Evolutionary conservation across 2,113 vertebrate species (phyloP), one percentile per base, ranked within the genome.

Genomic region (Myxocyprinus asiaticus): DNA sequence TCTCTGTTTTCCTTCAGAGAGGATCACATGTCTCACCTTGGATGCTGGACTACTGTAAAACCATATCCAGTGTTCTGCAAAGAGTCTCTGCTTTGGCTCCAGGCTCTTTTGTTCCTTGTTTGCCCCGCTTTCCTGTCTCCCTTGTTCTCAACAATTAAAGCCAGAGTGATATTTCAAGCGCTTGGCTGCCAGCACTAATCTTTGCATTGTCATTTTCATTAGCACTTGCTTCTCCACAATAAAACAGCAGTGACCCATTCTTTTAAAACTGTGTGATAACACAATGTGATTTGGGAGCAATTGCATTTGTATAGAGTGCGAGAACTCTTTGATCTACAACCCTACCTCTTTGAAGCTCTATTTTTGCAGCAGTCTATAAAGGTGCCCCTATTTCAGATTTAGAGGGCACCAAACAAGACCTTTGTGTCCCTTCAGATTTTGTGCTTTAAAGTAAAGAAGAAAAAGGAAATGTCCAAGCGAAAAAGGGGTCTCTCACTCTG

Each of bases 71-170:
- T 11, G 80, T 86, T 84, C 86, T 87, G 86, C 22, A 33, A 3
- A 33, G 22, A 33, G 22, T 33, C 22, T 33, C 22, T 33, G 1
- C 22, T 33, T 33, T 33, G 22, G 22, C 22, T 33, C 22, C 22
- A 33, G 22, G 22, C 87, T 86, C 86, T 89, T 94, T 93, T 91
- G 90, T 92, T 88, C 87, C 87, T 92, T 90, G 89, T 89, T 91
- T 94, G 90, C 91, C 86, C 91, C 89, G 92, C 87, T 81, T 92
- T 92, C 89, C 90, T 88, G 86, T 91, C 88, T 87, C 81, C 76
- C 94, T 95, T 94, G 92, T 95, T 93, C 83, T 66, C 77, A 85
- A 91, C 93, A 95, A 93, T 96, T 94, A 96, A 94, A 93, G 88
- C 59, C 43, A 90, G 92, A 93, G 91, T 91, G 92, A 91, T 90